These are phyloP conservation scores for Spatula versicolor DNA, from an alignment of 2,797 vertebrate species.

Conservation along the genomic window DNA sequence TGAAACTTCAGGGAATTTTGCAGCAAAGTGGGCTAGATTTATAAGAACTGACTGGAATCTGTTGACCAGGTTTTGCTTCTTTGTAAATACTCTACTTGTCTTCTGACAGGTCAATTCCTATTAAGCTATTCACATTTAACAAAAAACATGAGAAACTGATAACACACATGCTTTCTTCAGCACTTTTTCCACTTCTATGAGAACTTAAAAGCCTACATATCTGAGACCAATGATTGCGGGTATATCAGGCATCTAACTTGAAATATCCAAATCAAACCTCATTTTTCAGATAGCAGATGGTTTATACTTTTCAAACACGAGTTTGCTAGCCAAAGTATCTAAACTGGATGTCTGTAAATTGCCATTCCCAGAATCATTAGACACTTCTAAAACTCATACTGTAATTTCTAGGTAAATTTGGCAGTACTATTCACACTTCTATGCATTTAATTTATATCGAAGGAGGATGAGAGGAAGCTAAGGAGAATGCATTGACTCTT, in stretches of 20 bases:
- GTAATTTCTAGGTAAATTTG: neutral
- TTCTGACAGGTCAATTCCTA: neutral
- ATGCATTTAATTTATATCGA: neutral
- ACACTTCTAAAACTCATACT: neutral
- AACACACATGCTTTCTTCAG: neutral
- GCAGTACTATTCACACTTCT: neutral
- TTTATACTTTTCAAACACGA: neutral
- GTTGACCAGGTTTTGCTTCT: neutral
- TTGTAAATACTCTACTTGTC: neutral
- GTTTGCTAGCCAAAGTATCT: neutral
- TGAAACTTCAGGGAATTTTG: neutral
- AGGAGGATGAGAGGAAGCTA: neutral
- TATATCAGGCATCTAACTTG: neutral
- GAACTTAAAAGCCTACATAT: neutral
- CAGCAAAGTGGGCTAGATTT: neutral
- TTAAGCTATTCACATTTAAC: neutral
- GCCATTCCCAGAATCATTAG: neutral
- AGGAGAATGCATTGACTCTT: neutral
- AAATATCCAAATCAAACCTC: neutral
- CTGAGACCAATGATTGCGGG: neutral
- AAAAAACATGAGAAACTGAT: neutral
- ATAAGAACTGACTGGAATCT: neutral
- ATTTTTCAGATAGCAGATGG: neutral
- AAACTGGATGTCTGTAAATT: neutral
- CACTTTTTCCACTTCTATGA: neutral